Conservation (phyloP, 2,797 vertebrate species). For the Gambusia yucatana region DNA sequence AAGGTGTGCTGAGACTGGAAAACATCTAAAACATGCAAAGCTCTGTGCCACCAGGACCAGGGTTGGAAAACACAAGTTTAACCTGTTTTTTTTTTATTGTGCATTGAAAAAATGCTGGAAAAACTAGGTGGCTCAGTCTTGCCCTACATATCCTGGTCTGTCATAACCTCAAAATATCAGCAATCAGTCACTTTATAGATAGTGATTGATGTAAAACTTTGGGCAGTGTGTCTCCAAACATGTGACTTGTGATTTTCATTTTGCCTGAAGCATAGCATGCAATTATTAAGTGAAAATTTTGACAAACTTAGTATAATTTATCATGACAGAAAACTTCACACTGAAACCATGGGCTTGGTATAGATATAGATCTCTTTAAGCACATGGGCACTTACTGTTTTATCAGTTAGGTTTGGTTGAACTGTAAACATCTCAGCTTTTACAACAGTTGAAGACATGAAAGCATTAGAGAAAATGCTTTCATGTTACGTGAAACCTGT, state of each 20-base stretch:
- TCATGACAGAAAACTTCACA: not conserved
- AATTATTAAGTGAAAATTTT: conserved; percentile 8
- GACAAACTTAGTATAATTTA: not conserved
- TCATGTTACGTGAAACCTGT: not conserved
- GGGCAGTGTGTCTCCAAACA: not conserved
- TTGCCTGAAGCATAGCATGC: conserved; percentile 14
- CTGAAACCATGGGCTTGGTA: not conserved
- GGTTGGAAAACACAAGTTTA: too few relatives aligned
- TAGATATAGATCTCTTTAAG: not conserved
- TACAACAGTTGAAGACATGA: not conserved
- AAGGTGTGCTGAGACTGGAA: too few relatives aligned
- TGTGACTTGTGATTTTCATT: not conserved
- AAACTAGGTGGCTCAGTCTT: not conserved
- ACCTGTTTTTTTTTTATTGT: too few relatives aligned
- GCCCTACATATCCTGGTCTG: not conserved
- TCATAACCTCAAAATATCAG: not conserved
- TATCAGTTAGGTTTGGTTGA: not conserved
- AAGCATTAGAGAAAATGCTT: not conserved
- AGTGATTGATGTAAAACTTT: not conserved
- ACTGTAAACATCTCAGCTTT: not conserved
- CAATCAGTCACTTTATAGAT: too few relatives aligned
- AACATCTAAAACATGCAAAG: too few relatives aligned
- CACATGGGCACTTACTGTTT: not conserved
- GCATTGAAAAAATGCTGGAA: not conserved
- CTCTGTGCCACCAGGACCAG: too few relatives aligned